A percentile compares a stretch with the other conserved stretches of the same genome.
These are phyloP conservation scores for Lepilemur ruficaudatus DNA, from an alignment of 2,797 vertebrate species.

Conservation along the genomic window DNA sequence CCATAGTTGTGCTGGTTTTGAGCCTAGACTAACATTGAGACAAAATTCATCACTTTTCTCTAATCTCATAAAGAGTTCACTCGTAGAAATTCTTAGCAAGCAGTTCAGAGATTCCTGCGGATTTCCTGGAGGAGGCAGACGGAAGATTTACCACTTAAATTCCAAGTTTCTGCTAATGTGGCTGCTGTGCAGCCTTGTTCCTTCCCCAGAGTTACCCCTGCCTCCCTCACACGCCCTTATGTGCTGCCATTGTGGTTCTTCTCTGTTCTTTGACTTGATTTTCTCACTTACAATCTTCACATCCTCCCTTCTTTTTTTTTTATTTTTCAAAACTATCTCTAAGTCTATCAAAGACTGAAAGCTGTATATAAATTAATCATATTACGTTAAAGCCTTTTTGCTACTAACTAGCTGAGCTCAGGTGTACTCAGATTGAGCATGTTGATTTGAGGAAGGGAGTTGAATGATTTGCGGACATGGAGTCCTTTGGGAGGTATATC, in stretches of 20 bases:
- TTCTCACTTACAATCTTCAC: not conserved
- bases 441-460: not conserved
- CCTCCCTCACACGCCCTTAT: accelerated
- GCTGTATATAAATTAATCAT: not conserved
- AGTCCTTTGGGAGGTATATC: not conserved
- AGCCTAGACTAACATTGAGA: not conserved
- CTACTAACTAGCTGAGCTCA: not conserved
- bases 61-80: not conserved
- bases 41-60: not conserved
- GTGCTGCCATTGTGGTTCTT: not conserved
- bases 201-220: not conserved
- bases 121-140: not conserved
- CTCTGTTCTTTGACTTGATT: not conserved
- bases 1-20: not conserved
- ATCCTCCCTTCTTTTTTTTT: not conserved
- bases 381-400: not conserved
- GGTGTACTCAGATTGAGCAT: not conserved
- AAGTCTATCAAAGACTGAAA: not conserved
- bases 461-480: not conserved
- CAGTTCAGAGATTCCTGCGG: not conserved
- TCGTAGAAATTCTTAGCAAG: not conserved
- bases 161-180: not conserved
- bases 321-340: not conserved
- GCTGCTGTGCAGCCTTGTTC: not conserved
- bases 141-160: not conserved